Percentiles rank a stretch among this genome's conserved stretches.
Evolutionary conservation across 2,797 vertebrate genomes (phyloP).

Genomic region (Ptychadena robeensis): DNA sequence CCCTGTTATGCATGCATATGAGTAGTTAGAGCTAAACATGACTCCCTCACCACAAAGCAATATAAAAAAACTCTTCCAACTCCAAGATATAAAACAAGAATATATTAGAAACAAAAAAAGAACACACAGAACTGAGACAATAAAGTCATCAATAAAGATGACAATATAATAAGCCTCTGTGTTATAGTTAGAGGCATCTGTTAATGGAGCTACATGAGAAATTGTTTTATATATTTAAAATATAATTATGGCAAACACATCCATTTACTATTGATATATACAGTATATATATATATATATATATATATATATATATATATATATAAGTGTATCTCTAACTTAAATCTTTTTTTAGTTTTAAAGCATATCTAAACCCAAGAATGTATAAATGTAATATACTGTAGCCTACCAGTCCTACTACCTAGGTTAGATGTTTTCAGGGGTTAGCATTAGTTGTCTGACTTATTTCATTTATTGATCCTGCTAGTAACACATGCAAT

Average conservation of each 20-base stretch:
- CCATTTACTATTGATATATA: not conserved
- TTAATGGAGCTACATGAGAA: constrained; percentile 12
- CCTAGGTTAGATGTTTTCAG: too few relatives aligned
- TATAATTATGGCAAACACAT: not conserved
- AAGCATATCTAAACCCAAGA: too few relatives aligned
- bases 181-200: not conserved
- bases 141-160: not conserved
- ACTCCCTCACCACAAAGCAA: not conserved
- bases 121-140: not conserved
- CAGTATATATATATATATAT: too few relatives aligned
- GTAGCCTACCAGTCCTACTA: too few relatives aligned
- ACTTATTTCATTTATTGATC: too few relatives aligned
- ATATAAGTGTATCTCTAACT: too few relatives aligned
- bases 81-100: not conserved
- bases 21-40: not conserved
- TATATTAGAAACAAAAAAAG: not conserved
- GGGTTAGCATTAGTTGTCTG: too few relatives aligned
- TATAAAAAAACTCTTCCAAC: not conserved
- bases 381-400: too few relatives aligned
- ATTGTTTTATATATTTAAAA: not conserved
- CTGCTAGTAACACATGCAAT: too few relatives aligned
- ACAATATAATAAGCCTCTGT: not conserved
- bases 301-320: too few relatives aligned
- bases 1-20: constrained; percentile 15
- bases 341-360: too few relatives aligned